A percentile compares a stretch with the other conserved stretches of the same genome.
phyloP scores from a whole-genome alignment of 2,797 vertebrate species.

The Hydrophis major region DNA sequence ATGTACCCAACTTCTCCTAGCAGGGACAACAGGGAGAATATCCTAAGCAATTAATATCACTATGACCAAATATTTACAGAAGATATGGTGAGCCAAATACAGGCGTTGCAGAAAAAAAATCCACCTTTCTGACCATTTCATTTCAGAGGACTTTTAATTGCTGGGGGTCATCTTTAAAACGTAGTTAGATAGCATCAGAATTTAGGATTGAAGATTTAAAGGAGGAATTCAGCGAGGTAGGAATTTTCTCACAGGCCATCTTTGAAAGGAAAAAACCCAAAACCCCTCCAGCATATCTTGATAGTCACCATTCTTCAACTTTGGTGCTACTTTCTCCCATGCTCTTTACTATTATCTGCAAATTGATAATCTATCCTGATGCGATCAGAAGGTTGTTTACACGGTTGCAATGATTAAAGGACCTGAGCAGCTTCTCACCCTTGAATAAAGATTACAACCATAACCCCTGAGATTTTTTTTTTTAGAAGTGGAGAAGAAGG shows the following conservation, averaged over 20 bases:
- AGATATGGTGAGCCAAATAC: not conserved
- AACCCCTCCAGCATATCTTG: not conserved
- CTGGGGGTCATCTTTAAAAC: not conserved
- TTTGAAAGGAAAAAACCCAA: not conserved
- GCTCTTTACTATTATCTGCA: not conserved
- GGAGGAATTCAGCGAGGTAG: not conserved
- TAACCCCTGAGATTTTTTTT: not conserved
- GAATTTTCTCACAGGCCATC: not conserved
- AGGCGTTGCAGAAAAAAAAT: not conserved
- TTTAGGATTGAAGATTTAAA: not conserved
- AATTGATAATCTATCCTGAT: not conserved
- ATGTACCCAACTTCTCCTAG: slow-evolving; percentile 36
- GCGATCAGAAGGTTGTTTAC: not conserved
- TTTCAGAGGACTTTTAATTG: not conserved
- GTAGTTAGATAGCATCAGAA: not conserved
- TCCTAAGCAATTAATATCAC: slow-evolving; percentile 58
- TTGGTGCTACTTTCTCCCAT: not conserved
- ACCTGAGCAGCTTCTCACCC: not conserved
- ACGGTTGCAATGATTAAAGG: not conserved
- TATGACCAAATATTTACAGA: slow-evolving; percentile 42
- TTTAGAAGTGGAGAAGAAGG: not conserved
- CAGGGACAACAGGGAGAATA: slow-evolving; percentile 33
- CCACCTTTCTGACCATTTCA: not conserved
- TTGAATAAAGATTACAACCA: not conserved
- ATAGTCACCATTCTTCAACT: not conserved